Base-by-base conservation (phyloP, 53 echinoderm and acorn worm species). In the Actinopyga echinites region DNA sequence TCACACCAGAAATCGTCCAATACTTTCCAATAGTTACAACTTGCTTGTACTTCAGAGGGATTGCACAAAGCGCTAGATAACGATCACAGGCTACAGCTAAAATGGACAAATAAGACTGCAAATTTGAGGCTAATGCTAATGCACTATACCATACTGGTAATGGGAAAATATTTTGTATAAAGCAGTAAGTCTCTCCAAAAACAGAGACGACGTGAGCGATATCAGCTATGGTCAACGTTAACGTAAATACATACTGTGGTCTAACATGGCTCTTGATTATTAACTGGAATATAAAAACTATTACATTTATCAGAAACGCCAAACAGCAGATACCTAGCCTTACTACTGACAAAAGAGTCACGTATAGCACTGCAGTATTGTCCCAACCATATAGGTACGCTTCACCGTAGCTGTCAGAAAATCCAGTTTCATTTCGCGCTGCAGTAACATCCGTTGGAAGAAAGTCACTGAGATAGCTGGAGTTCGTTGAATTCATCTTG, bases 1-100 rank as follows among this genome's bases (percentile, higher is more conserved):
- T 68, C 11, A 68, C 38, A 37, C 32, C 38, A n/a, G 34, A 30
- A 12, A 5, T 68, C 35, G 22, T 68, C 32, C 38, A 17, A 34
- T 3, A 68, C 32, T 5, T n/a, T n/a, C n/a, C n/a, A n/a, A n/a
- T n/a, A n/a, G n/a, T n/a, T n/a, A n/a, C n/a, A n/a, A n/a, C n/a
- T n/a, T n/a, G n/a, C n/a, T n/a, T n/a, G n/a, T n/a, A n/a, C n/a
- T n/a, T n/a, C n/a, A n/a, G n/a, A n/a, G 68, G 68, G 8, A 68
- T 68, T 36, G 68, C 68, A 36, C 68, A 68, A 36, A 68, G 35
- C 32, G 68, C 68, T 5, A 68, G 12, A 34, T 68, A 68, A 2
- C 68, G 68, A 33, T 68, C 68, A 13, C 5, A 30, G 2, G 68
- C 68, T 13, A 68, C 68, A 34, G 35, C 68, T 68, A 68, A 36